Conservation (phyloP, 2,113 vertebrate genomes). For the Budorcas taxicolor region DNA sequence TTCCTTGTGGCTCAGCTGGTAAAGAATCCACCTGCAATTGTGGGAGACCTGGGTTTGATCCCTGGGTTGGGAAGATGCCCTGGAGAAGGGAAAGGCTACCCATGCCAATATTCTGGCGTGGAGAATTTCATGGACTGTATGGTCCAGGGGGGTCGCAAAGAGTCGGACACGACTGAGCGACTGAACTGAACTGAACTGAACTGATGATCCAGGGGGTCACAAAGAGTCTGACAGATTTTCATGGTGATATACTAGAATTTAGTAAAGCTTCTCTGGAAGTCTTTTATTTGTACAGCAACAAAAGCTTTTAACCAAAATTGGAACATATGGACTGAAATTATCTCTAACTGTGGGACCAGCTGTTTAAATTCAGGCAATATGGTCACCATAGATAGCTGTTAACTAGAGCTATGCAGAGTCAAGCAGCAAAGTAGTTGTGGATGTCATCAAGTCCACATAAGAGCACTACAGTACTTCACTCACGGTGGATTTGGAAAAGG, state of each 20-base stretch:
- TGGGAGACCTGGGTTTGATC: not conserved
- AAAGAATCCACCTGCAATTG: not conserved
- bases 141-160: not conserved
- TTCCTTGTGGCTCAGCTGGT: not conserved
- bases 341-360: not conserved
- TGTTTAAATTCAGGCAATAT: not conserved
- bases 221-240: not conserved
- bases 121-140: not conserved
- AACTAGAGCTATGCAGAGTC: not conserved
- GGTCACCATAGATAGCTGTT: not conserved
- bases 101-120: accelerated
- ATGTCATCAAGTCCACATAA: not conserved
- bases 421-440: not conserved
- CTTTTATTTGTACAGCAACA: not conserved
- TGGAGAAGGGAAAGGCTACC: not conserved
- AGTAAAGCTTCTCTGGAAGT: not conserved
- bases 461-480: not conserved
- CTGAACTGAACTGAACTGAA: no score
- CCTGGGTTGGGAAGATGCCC: not conserved
- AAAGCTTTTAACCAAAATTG: not conserved
- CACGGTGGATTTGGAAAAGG: not conserved
- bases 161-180: accelerated
- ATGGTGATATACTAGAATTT: not conserved
- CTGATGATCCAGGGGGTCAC: not conserved
- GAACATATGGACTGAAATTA: not conserved